Percentiles rank a stretch among this genome's conserved stretches.
Evolutionary conservation across 2,113 vertebrate species (phyloP).

Genomic region (Phodopus roborovskii): DNA sequence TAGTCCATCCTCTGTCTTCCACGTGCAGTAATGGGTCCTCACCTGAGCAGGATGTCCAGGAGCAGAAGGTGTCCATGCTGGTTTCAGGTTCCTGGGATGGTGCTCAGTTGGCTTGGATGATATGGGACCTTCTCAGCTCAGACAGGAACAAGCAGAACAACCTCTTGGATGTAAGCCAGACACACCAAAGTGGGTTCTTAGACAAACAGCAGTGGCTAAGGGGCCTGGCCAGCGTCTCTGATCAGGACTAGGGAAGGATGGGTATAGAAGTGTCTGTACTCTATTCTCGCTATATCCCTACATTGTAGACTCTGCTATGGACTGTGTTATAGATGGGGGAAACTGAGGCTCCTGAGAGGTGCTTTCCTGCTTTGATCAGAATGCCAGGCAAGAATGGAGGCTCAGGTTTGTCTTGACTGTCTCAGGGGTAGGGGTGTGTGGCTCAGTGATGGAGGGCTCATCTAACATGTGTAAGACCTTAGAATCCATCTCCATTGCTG

Average conservation of each 20-base stretch:
- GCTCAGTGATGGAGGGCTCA: not conserved
- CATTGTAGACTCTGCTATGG: not conserved
- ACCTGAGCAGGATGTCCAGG: not conserved
- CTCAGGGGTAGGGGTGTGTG: not conserved
- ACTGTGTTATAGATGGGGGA: not conserved
- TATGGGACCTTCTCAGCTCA: not conserved
- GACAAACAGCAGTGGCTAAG: not conserved
- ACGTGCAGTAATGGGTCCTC: not conserved
- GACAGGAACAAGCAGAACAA: no score
- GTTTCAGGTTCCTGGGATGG: not conserved
- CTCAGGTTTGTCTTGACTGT: not conserved
- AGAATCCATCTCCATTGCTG: not conserved
- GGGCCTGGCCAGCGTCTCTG: not conserved
- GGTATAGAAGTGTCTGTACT: no score
- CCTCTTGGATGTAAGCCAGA: not conserved
- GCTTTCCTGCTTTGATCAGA: not conserved
- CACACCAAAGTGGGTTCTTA: not conserved
- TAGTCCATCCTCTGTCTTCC: no score
- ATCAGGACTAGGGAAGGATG: fast-evolving
- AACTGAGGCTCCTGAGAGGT: not conserved
- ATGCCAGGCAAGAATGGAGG: not conserved
- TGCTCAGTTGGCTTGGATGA: not conserved
- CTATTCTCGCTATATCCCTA: fast-evolving
- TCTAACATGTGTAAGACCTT: not conserved
- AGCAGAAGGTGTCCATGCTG: not conserved